These are phyloP conservation scores for mouse (Mus musculus) DNA, from an alignment of 2,113 vertebrate genomes.

Conservation along the genomic window DNA sequence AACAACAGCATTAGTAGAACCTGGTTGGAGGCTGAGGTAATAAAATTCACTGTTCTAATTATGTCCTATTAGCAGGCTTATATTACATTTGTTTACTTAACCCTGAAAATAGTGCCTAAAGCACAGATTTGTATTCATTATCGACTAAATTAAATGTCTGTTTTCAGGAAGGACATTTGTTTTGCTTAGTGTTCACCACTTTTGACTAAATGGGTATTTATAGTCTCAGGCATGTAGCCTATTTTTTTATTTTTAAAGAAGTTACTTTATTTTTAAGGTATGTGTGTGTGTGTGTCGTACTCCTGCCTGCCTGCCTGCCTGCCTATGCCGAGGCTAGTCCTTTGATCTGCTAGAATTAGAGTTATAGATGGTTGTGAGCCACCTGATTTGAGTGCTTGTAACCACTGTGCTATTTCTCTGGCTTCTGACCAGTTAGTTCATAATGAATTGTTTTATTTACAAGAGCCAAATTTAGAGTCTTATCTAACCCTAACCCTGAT, in stretches of 20 bases:
- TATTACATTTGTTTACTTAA: conserved; percentile 46
- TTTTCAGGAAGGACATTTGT: conserved; percentile 31
- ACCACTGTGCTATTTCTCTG: neutral
- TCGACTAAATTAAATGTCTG: conserved; percentile 33
- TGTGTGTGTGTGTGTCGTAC: neutral
- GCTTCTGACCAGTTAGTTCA: neutral
- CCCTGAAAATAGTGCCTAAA: neutral
- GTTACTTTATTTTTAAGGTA: neutral
- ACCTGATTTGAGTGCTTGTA: neutral
- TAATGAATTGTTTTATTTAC: neutral
- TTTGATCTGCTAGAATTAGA: neutral
- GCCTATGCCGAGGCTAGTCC: neutral
- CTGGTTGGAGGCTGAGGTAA: conserved; percentile 5
- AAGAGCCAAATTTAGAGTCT: conserved; percentile 7
- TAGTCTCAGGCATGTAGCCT: neutral
- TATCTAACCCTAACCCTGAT: neutral
- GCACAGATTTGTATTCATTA: neutral
- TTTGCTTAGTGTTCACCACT: conserved; percentile 45
- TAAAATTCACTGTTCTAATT: conserved; percentile 62
- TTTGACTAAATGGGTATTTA: conserved; percentile 24
- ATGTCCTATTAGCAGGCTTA: conserved; percentile 34
- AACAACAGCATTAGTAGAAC: conserved; percentile 64
- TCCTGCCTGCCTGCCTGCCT: no score
- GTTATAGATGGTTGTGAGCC: neutral
- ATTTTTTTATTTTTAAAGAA: neutral